Evolutionary conservation across 2,113 vertebrate genomes (phyloP), one percentile per base, ranked within the genome.

Genomic region (Etia nguti): DNA sequence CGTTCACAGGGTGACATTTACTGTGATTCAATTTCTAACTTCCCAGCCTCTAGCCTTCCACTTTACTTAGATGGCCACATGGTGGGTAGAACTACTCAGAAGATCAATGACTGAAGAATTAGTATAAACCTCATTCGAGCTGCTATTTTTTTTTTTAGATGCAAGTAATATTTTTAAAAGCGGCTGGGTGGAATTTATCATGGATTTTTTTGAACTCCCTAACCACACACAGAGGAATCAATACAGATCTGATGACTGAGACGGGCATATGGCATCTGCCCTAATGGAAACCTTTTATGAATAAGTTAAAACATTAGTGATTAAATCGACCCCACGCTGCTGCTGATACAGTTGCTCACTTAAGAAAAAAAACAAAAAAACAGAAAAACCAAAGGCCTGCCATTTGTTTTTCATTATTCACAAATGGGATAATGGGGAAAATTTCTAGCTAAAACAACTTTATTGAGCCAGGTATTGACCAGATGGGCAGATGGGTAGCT

Each of bases 381-480:
- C 2, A n/a, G 26, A 29, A 55, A 52, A 41, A 6, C 20, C 6
- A 65, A 65, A 38, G 11, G 4, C 7, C 41, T 48, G 18, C 60
- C 20, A 16, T 26, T 12, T 2, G 1, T 43, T 79, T 46, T 70
- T n/a, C 18, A 10, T 13, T 10, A 31, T 81, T 52, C 13, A 46
- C 11, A 41, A 20, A 12, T 10, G 18, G n/a, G 10, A 34, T 29
- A 52, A 50, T 9, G 8, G 24, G 4, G 22, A 4, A 38, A 1
- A 54, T n/a, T 13, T 26, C 18, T 5, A 68, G 16, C 4, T 29
- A 41, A 55, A 77, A 70, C 26, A 31, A 57, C 48, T 24, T 38
- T 60, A 94, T 90, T 75, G 91, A 91, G 89, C 73, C 46, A 68
- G 55, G 26, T 82, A 92, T 90, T 83, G 90, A 94, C 18, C 3